Percentiles rank a stretch among this genome's conserved stretches.
Evolutionary conservation across 2,113 vertebrate species (phyloP).

Genomic region (Coturnix japonica): DNA sequence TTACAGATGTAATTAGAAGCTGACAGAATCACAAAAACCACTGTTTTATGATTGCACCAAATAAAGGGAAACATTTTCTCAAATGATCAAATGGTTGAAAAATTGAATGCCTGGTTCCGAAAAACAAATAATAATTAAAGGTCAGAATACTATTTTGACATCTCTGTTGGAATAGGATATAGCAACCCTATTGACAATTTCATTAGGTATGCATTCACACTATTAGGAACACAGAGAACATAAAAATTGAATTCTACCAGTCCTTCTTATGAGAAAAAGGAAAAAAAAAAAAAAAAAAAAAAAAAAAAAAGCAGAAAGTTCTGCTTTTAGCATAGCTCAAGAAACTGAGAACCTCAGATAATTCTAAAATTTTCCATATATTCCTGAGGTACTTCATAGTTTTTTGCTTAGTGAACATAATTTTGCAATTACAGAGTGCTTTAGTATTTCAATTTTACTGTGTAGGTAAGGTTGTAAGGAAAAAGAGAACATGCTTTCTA

Average conservation of each 20-base stretch:
- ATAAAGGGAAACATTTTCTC: not conserved
- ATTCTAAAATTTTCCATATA: not conserved
- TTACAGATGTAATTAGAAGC: not conserved
- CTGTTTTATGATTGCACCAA: not conserved
- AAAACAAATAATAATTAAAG: not conserved
- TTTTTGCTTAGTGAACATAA: not conserved
- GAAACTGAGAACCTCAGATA: not conserved
- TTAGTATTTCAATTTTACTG: not conserved
- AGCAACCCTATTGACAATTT: not conserved
- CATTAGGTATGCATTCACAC: not conserved
- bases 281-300: too few relatives aligned
- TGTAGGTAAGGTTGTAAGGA: not conserved
- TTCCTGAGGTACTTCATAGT: not conserved
- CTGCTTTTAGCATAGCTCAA: not conserved
- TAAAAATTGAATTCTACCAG: not conserved
- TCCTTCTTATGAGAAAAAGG: too few relatives aligned
- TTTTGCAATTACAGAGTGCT: not conserved
- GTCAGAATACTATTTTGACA: not conserved
- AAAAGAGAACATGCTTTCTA: not conserved
- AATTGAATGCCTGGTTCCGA: not conserved
- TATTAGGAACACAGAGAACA: not conserved
- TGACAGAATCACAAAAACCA: not conserved
- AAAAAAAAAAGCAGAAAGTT: not conserved
- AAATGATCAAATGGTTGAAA: not conserved
- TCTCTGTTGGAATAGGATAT: not conserved